These are phyloP conservation scores for Steinernema khuongi DNA, from an alignment of 1,140 invertebrate genomes.

Conservation along the genomic window DNA sequence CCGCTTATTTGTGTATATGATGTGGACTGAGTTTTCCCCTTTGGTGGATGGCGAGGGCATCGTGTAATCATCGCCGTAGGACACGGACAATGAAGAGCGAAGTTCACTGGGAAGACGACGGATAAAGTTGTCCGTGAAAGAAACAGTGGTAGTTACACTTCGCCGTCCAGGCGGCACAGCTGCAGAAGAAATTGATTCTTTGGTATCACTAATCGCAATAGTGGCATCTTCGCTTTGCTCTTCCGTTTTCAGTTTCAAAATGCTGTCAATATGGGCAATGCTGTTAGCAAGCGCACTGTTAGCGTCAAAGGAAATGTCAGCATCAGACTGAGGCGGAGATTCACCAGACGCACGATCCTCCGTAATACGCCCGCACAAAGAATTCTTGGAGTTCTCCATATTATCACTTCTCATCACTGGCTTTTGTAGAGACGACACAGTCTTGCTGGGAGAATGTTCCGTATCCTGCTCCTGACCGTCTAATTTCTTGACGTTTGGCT, in stretches of 20 bases:
- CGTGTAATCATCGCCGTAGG: background rate
- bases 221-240: conserved; percentile 14
- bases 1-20: background rate
- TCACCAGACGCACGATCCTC: background rate
- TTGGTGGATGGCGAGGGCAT: background rate
- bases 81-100: background rate
- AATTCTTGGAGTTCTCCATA: background rate
- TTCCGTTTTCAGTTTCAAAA: background rate
- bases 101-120: background rate
- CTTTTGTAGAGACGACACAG: no score
- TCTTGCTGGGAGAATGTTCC: no score
- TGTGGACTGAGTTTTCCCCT: background rate
- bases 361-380: background rate
- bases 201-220: background rate
- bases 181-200: background rate
- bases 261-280: conserved; percentile 1
- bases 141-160: background rate
- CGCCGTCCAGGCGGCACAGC: background rate
- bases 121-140: background rate
- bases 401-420: no score
- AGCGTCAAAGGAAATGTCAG: background rate
- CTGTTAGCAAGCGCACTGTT: no score
- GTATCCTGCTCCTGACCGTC: no score
- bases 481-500: no score
- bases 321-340: conserved; percentile 25